Evolutionary conservation across 2,797 vertebrate species (phyloP).

Genomic region (Alosa sapidissima): DNA sequence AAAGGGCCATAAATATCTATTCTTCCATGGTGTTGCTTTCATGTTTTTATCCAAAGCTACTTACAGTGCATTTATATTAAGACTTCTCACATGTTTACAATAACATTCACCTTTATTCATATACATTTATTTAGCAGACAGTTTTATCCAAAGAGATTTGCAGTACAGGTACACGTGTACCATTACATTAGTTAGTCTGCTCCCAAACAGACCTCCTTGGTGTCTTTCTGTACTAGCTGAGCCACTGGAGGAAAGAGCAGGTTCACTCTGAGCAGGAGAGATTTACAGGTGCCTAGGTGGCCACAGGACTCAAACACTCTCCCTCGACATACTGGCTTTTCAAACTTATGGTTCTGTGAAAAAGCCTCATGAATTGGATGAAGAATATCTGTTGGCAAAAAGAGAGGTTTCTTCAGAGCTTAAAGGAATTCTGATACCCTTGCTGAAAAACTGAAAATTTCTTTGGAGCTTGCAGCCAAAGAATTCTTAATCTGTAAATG

Average conservation of each 20-base stretch:
- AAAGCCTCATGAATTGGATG: not conserved
- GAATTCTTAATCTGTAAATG: not conserved
- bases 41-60: not conserved
- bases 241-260: not conserved
- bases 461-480: not conserved
- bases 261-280: not conserved
- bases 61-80: too few species aligned
- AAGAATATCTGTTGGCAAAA: constrained; percentile 7
- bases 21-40: not conserved
- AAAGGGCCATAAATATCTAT: too few species aligned
- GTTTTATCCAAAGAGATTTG: not conserved
- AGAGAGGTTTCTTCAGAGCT: not conserved
- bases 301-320: not conserved
- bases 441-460: constrained; percentile 6
- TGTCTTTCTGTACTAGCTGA: not conserved
- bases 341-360: constrained; percentile 10
- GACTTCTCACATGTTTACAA: not conserved
- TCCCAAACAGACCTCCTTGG: not conserved
- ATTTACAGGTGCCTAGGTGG: not conserved
- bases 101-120: not conserved
- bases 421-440: not conserved
- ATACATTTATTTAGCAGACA: not conserved
- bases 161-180: not conserved
- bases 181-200: not conserved
- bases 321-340: not conserved